Percentiles rank a stretch among this genome's conserved stretches.
These are phyloP conservation scores for Rotaria sp. DNA, from an alignment of 2,888 invertebrate genomes.

Conservation along the genomic window DNA sequence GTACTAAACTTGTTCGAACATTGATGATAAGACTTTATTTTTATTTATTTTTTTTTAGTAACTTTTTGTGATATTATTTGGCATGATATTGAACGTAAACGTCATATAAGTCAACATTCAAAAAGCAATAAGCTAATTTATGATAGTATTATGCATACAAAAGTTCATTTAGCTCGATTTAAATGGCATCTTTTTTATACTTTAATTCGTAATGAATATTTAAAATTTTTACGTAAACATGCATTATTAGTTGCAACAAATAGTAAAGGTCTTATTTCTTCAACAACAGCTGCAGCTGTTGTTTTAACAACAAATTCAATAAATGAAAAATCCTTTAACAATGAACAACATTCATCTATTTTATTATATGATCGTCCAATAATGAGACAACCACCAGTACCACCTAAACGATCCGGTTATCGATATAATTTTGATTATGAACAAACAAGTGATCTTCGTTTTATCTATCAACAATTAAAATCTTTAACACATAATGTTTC, in stretches of 20 bases:
- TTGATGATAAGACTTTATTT: too few species aligned
- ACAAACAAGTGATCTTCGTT: slow-evolving; percentile 20
- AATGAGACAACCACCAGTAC: background rate
- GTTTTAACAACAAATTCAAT: background rate
- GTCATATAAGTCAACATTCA: background rate
- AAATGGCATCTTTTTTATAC: slow-evolving; percentile 38
- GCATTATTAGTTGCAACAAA: background rate
- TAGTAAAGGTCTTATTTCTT: background rate
- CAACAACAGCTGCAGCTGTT: background rate
- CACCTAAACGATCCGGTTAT: background rate
- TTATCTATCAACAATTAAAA: slow-evolving; percentile 25
- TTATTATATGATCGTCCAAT: slow-evolving; percentile 7
- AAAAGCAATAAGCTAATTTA: background rate
- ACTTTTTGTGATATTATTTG: slow-evolving; percentile 9
- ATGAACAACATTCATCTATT: background rate
- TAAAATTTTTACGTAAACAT: slow-evolving; percentile 29
- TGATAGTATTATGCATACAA: background rate
- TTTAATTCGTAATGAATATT: slow-evolving; percentile 32
- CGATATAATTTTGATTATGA: slow-evolving; percentile 31
- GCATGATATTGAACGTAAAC: slow-evolving; percentile 29
- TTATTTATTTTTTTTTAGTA: background rate
- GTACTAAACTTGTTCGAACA: too few species aligned
- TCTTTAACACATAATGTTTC: slow-evolving; percentile 18
- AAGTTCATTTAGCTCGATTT: background rate
- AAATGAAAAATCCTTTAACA: background rate